Conservation (phyloP, 2,113 vertebrate species). For the Solea senegalensis region DNA sequence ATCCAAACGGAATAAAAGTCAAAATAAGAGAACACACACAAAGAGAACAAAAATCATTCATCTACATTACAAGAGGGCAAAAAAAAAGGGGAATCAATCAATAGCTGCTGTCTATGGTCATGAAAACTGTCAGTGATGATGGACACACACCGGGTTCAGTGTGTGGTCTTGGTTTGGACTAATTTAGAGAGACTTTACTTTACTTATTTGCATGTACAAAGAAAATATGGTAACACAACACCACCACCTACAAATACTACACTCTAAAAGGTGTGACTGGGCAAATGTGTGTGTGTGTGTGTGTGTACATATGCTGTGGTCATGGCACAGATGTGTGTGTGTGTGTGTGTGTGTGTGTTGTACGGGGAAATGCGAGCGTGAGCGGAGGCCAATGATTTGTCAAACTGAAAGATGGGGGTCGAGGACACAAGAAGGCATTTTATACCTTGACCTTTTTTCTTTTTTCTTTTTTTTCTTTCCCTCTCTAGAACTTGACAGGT, state of each 20-base stretch:
- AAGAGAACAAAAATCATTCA: slow-evolving; percentile 65
- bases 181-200: slow-evolving; percentile 45
- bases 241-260: slow-evolving; percentile 53
- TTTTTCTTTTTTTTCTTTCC: slow-evolving; percentile 35
- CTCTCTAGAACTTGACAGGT: slow-evolving; percentile 64
- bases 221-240: slow-evolving; percentile 40
- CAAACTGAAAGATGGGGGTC: slow-evolving; percentile 24
- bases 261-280: slow-evolving; percentile 45
- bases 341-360: slow-evolving; percentile 14
- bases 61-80: slow-evolving; percentile 63
- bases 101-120: slow-evolving; percentile 58
- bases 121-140: slow-evolving; percentile 26
- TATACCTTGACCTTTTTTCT: slow-evolving; percentile 54
- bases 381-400: slow-evolving; percentile 60
- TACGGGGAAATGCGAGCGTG: slow-evolving; percentile 33
- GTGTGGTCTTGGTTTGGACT: slow-evolving; percentile 28
- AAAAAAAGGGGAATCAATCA: slow-evolving; percentile 26
- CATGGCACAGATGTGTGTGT: slow-evolving; percentile 40
- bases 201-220: slow-evolving; percentile 23
- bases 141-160: slow-evolving; percentile 26
- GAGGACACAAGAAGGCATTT: slow-evolving; percentile 45
- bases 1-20: slow-evolving; percentile 75
- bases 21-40: slow-evolving; percentile 70
- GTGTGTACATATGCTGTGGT: slow-evolving; percentile 41
- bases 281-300: slow-evolving; percentile 25